Base-by-base conservation (phyloP, 2,113 vertebrate genomes). In the Boulengeromyrus knoepffleri region DNA sequence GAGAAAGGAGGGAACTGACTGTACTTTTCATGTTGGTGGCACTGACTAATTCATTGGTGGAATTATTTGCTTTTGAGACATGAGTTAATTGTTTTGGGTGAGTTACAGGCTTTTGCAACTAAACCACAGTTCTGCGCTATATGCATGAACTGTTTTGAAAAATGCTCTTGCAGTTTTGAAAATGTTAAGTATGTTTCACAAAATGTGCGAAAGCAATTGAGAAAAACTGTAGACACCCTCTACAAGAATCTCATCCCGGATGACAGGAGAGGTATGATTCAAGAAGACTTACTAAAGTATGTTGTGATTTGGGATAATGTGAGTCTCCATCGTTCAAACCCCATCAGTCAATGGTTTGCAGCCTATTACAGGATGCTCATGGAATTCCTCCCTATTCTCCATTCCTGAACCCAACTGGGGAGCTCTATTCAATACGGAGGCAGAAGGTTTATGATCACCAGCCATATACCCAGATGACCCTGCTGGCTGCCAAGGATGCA, bases 401-500 rank as follows among this genome's bases (percentile, higher is more conserved):
- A 39, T 42, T 80, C 74, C 74, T 80, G 8, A 31, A 80, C 12
- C 3, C 74, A 19, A 87, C 31, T 17, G 58, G 0, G 24, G 24
- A 27, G 24, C n/a, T n/a, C 58, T 62, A 62, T 9, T 62, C 58
- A 66, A 1, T 10, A 27, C 1, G 58, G 24, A 66, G 15, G 24
- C 8, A 1, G 58, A 66, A 66, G 58, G 58, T 9, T 66, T n/a
- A 66, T 10, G 24, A 66, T 66, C 9, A 10, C 24, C 58, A 66
- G 58, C 24, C 89, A 88, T 56, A 90, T 88, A 58, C 56, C 8
- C 85, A 87, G 86, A 88, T 90, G 89, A 39, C 89, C 53, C 89
- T 90, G 53, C 89, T 90, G 27, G 89, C 50, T n/a, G 83, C 85
- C 53, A 88, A 70, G 89, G 89, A 90, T 87, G 85, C 89, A 87